These are phyloP conservation scores for Leptatherina wallacei DNA, from an alignment of 2,797 vertebrate species.

Conservation along the genomic window DNA sequence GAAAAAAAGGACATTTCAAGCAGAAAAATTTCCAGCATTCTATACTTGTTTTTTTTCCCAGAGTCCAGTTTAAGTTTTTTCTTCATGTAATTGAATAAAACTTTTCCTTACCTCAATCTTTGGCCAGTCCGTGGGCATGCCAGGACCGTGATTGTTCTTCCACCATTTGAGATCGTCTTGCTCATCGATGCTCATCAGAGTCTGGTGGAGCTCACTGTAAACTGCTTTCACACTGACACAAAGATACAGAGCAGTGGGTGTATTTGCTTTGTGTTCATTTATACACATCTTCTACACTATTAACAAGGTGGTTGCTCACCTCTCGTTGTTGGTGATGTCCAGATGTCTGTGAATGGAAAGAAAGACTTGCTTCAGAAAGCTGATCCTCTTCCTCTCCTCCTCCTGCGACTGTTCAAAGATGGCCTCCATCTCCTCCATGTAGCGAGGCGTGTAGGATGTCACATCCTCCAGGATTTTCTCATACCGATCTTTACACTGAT, in stretches of 20 bases:
- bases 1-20: background rate
- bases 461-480: conserved; percentile 86
- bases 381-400: conserved; percentile 87
- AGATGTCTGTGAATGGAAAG: conserved; percentile 88
- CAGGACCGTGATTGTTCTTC: conserved; percentile 85
- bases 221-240: conserved; percentile 83
- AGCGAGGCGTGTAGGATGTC: conserved; percentile 86
- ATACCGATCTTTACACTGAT: conserved; percentile 80
- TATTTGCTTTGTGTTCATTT: background rate
- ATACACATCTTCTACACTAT: background rate
- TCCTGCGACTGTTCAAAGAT: conserved; percentile 89
- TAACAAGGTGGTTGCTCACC: conserved; percentile 52
- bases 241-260: background rate
- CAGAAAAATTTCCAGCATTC: background rate
- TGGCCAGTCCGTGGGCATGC: conserved; percentile 89
- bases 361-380: conserved; percentile 87
- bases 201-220: conserved; percentile 86
- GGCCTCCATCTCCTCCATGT: conserved; percentile 92
- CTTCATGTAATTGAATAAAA: background rate
- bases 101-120: conserved; percentile 79
- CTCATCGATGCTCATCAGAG: conserved; percentile 84
- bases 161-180: conserved; percentile 88
- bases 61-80: background rate
- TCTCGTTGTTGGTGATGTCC: conserved; percentile 86
- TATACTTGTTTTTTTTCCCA: too few relatives aligned